phyloP scores from a whole-genome alignment of 2,113 vertebrate genomes.

The Brachyhypopomus gauderio region DNA sequence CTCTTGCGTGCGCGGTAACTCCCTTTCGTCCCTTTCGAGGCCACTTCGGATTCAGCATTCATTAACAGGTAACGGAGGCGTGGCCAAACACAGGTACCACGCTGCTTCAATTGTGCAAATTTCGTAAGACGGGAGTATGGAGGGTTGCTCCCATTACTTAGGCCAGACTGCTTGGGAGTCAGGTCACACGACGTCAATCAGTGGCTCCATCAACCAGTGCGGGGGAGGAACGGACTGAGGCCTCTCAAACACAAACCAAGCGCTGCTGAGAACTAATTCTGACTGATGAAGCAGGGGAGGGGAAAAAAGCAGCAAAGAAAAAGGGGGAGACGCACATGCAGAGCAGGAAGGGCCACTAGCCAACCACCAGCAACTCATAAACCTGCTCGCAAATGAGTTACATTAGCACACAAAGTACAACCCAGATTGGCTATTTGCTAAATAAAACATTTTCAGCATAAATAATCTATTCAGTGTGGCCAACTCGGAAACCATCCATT shows the following conservation, averaged over 20 bases:
- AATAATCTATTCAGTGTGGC: not conserved
- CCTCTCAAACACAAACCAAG: not conserved
- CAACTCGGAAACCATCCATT: not conserved
- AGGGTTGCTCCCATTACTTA: not conserved
- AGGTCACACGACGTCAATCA: not conserved
- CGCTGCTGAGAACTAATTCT: not conserved
- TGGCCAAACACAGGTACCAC: no score
- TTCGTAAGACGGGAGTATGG: not conserved
- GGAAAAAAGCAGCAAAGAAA: not conserved
- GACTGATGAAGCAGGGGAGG: not conserved
- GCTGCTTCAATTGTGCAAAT: not conserved
- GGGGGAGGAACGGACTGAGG: not conserved
- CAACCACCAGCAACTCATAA: not conserved
- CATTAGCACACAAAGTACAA: not conserved
- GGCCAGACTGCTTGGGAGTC: not conserved
- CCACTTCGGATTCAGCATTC: no score
- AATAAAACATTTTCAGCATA: constrained; percentile 1
- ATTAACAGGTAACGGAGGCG: no score
- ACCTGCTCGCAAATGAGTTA: not conserved
- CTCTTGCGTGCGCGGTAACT: no score
- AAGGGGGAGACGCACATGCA: no score
- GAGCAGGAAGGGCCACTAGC: no score
- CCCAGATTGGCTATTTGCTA: not conserved
- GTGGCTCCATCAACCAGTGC: not conserved
- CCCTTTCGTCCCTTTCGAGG: no score